A percentile compares a stretch with the other conserved stretches of the same genome.
phyloP scores from a whole-genome alignment of 2,888 invertebrate species.

The Drosophila meridiana region DNA sequence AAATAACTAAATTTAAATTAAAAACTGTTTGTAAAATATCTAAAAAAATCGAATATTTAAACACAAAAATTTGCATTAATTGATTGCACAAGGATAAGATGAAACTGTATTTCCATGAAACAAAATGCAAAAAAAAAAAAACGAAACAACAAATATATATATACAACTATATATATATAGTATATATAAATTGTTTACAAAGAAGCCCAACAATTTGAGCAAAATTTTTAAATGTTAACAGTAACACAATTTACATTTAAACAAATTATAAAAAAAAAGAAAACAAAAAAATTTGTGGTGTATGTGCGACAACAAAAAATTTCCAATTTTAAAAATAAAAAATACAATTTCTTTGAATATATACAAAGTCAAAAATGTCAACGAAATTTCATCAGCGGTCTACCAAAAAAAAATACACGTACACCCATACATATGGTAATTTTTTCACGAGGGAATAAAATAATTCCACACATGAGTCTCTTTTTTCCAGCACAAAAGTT shows the following conservation, averaged over 20 bases:
- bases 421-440: conserved; percentile 55
- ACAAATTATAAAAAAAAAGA: conserved; percentile 23
- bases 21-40: conserved; percentile 29
- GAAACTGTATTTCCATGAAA: conserved; percentile 40
- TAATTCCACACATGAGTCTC: conserved; percentile 49
- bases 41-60: conserved; percentile 8
- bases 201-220: conserved; percentile 32
- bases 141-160: conserved; percentile 7
- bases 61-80: conserved; percentile 18
- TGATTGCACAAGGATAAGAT: conserved; percentile 19
- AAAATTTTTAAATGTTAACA: conserved; percentile 70
- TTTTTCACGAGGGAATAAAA: conserved; percentile 32
- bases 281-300: conserved; percentile 60
- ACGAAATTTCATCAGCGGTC: conserved; percentile 39
- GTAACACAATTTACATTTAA: conserved; percentile 44
- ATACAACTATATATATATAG: conserved; percentile 1
- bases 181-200: conserved; percentile 46
- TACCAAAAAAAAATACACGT: conserved; percentile 39
- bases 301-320: conserved; percentile 53
- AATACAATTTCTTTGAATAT: conserved; percentile 67
- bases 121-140: conserved; percentile 23
- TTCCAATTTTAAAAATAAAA: conserved; percentile 73
- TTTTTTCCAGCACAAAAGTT: conserved; percentile 11
- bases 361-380: conserved; percentile 16
- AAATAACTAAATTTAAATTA: conserved; percentile 20